Evolutionary conservation across 2,113 vertebrate genomes (phyloP).

Genomic region (Semicossyphus pulcher): DNA sequence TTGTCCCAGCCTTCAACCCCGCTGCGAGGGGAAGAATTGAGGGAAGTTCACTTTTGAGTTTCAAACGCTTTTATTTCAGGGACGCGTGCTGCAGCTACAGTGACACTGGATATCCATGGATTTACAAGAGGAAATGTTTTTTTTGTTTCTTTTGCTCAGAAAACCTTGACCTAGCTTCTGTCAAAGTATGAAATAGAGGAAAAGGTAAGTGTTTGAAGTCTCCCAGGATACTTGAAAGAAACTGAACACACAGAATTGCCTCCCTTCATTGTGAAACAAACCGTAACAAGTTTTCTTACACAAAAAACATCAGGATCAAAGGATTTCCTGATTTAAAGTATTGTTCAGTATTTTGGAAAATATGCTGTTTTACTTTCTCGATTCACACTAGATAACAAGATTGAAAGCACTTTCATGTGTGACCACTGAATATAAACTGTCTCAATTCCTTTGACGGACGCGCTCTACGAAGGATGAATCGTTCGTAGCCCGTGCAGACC

Average conservation of each 20-base stretch:
- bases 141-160: neutral
- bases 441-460: too few relatives aligned
- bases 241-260: constrained; percentile 20
- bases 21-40: constrained; percentile 77
- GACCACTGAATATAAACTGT: too few relatives aligned
- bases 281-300: constrained; percentile 38
- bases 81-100: constrained; percentile 15
- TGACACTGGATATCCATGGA: neutral
- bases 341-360: neutral
- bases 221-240: constrained; percentile 53
- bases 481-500: too few relatives aligned
- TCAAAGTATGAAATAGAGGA: constrained; percentile 4
- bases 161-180: neutral
- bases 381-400: neutral
- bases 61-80: constrained; percentile 54
- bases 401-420: too few relatives aligned
- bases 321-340: neutral
- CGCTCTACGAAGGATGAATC: too few relatives aligned
- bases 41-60: constrained; percentile 69
- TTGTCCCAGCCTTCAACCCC: constrained; percentile 67
- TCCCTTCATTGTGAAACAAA: constrained; percentile 59
- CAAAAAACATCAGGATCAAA: constrained; percentile 50
- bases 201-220: constrained; percentile 16
- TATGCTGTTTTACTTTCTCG: neutral
- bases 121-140: constrained; percentile 6